Conservation (phyloP, 2,888 invertebrate species). For the Serripes groenlandicus region DNA sequence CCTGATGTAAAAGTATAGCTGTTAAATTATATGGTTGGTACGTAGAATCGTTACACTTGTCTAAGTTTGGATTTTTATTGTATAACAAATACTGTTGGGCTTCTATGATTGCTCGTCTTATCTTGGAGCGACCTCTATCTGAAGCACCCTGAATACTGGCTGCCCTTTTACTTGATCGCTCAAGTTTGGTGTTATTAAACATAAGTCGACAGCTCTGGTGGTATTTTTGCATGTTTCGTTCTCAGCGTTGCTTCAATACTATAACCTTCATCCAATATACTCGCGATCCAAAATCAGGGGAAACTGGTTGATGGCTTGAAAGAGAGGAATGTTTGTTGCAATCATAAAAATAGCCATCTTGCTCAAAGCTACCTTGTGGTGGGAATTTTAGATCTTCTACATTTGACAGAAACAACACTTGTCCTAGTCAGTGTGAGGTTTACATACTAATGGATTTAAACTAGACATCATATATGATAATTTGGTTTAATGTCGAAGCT, state of each 20-base stretch:
- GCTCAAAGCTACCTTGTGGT: constrained; percentile 1
- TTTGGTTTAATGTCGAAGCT: too few relatives aligned
- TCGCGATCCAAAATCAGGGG: constrained; percentile 51
- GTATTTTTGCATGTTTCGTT: constrained; percentile 60
- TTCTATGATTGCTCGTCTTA: constrained; percentile 7
- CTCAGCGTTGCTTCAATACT: constrained; percentile 63
- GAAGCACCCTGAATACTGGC: background rate
- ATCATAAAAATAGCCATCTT: constrained; percentile 40
- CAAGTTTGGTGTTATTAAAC: constrained; percentile 61
- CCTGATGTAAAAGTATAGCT: too few relatives aligned
- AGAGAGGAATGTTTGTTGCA: constrained; percentile 46
- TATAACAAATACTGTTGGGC: constrained; percentile 48
- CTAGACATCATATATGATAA: too few relatives aligned
- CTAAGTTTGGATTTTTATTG: constrained; percentile 44
- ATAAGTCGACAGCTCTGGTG: constrained; percentile 52
- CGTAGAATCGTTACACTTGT: too few relatives aligned
- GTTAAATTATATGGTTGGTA: too few relatives aligned
- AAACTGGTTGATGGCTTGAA: constrained; percentile 41
- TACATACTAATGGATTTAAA: too few relatives aligned
- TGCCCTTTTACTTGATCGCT: constrained; percentile 41
- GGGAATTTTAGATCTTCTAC: constrained; percentile 20
- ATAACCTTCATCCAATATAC: constrained; percentile 59
- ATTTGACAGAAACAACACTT: constrained; percentile 29
- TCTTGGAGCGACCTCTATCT: constrained; percentile 2
- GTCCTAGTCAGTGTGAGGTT: constrained; percentile 25